phyloP scores from a whole-genome alignment of 2,888 invertebrate species.

The Pseudococcus jackbeardsleyi region DNA sequence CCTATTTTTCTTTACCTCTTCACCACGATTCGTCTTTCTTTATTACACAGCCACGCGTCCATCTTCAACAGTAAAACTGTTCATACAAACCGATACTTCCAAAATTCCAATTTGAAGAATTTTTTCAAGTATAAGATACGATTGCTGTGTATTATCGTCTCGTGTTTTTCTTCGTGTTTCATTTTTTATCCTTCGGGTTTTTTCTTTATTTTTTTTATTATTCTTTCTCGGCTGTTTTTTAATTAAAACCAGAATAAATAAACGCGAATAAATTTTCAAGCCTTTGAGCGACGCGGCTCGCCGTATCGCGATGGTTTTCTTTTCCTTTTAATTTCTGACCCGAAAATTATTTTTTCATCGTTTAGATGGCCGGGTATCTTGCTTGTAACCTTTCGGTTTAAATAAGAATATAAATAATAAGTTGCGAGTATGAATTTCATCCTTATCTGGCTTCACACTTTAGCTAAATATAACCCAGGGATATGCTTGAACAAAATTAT shows the following conservation, averaged over 20 bases:
- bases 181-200: not conserved
- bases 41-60: not conserved
- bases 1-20: not conserved
- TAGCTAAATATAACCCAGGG: not conserved
- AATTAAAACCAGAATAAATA: conserved; percentile 40
- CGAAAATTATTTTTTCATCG: conserved; percentile 33
- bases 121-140: not conserved
- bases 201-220: not conserved
- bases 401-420: not conserved
- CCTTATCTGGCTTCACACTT: not conserved
- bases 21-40: not conserved
- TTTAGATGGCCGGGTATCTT: not conserved
- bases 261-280: conserved; percentile 18
- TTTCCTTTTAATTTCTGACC: conserved; percentile 32
- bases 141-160: conserved; percentile 1
- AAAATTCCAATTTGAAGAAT: conserved; percentile 1
- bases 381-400: not conserved
- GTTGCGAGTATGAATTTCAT: not conserved
- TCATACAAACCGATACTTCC: not conserved
- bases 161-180: conserved; percentile 22
- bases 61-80: not conserved
- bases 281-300: not conserved
- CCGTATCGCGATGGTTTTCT: conserved; percentile 7
- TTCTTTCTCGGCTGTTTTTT: conserved; percentile 1
- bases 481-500: not conserved